Evolutionary conservation across 1,140 invertebrate species (phyloP), one percentile per base, ranked within the genome.

Genomic region (Nylanderia fulva): DNA sequence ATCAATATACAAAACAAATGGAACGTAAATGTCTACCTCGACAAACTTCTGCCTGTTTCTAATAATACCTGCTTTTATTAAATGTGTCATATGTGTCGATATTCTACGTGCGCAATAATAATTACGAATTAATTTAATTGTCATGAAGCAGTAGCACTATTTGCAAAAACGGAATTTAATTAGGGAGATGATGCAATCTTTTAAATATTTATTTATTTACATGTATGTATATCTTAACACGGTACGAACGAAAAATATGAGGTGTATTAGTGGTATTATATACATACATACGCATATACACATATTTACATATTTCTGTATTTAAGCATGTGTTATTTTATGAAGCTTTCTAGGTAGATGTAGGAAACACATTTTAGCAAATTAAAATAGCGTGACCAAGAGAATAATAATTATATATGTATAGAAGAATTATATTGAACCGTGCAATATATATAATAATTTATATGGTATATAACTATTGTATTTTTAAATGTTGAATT

Each of bases 21-120:
- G 15, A 48, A 48, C 58, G 58, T 29, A n/a, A 58, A 74, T 39
- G 27, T 18, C 74, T 76, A 76, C 74, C 24, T 76, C 74, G 74
- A 63, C 11, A 36, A 24, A 76, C 18, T 15, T 58, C 56, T 63
- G 18, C 21, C 21, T 21, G 54, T 2, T 58, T 60, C 27, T 60
- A 39, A 61, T 42, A 48, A 15, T 48, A 18, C 45, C 13, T 15
- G 45, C 45, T 0, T 48, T 48, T 48, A 48, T 1, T 48, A 48
- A 18, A 61, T 11, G 21, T 42, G 11, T 63, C 39, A 76, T 36
- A 18, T 63, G 8, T 63, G 29, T 63, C 24, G 39, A 76, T 29
- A 75, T 75, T 61, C 9, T 75, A 24, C 29, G 15, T 27, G 13
- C 54, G 71, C 33, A 39, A 58, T 72, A 72, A 39, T 56, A 72